Evolutionary conservation across 2,113 vertebrate species (phyloP), one percentile per base, ranked within the genome.

Genomic region (Psephotus haematonotus): DNA sequence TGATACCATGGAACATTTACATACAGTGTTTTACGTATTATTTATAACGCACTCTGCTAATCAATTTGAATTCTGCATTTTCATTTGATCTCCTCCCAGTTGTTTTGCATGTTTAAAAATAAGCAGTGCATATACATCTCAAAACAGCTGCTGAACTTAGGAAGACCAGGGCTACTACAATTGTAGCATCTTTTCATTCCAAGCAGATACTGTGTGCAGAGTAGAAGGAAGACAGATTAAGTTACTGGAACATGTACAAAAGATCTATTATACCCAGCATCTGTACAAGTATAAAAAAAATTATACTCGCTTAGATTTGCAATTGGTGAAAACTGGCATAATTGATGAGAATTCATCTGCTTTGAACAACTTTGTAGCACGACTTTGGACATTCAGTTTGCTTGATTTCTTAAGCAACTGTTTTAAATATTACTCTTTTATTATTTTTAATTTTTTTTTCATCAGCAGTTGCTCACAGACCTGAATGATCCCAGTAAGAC

Each of bases 81-180:
- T 94, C 47, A 18, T 83, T 71, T 83, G 35, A 60, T 95, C 60
- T 95, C 78, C 75, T 93, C 92, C 67, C 82, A 88, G 2, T 81
- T 90, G 50, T 64, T 96, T 90, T 86, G 14, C 53, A 67, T 93
- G 50, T 81, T 95, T 94, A 94, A 96, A 96, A 97, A 88, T 90
- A 94, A 72, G 27, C 79, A 70, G 17, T 8, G 1, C 57, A 17
- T 75, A 35, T 83, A 55, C 18, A 75, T 90, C 62, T 90, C 55
- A 64, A 88, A 90, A 71, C 72, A 93, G 92, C 82, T 95, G 94
- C 82, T 88, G 82, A 70, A 81, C 79, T 93, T 90, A 55, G 0
- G 11, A 91, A 86, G 60, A 74, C 55, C 82, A 88, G 33, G 82
- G 77, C 29, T 90, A 77, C 80, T 63, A 79, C 39, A 83, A 60